A percentile compares a stretch with the other conserved stretches of the same genome.
These are phyloP conservation scores for Poeciliopsis occidentalis DNA, from an alignment of 2,113 vertebrate genomes.

Conservation along the genomic window DNA sequence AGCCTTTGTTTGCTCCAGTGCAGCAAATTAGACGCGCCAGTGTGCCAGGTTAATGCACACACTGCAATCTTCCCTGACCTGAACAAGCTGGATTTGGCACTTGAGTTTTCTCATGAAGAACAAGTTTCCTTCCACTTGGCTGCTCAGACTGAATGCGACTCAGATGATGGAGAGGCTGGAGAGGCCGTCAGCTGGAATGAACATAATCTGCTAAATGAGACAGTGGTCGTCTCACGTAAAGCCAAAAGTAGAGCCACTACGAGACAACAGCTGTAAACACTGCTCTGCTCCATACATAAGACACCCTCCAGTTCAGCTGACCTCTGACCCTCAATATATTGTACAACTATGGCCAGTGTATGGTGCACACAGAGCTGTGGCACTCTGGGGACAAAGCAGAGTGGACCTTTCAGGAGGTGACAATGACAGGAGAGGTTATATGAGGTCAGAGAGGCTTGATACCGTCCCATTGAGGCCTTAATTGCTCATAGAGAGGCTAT, in stretches of 20 bases:
- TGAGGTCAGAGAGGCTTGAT: slow-evolving; percentile 75
- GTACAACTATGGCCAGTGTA: slow-evolving; percentile 31
- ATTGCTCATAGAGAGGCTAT: slow-evolving; percentile 75
- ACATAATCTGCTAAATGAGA: slow-evolving; percentile 64
- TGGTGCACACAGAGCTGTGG: slow-evolving; percentile 37
- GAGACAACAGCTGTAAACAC: slow-evolving; percentile 53
- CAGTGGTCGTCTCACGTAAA: slow-evolving; percentile 43
- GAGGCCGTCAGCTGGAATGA: slow-evolving; percentile 57
- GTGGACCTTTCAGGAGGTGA: slow-evolving; percentile 68
- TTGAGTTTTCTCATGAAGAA: slow-evolving; percentile 65
- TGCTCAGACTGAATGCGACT: slow-evolving; percentile 50
- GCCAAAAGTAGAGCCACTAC: slow-evolving; percentile 10
- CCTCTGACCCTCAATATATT: slow-evolving; percentile 62
- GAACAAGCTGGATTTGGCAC: slow-evolving; percentile 56
- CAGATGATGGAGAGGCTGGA: slow-evolving; percentile 33
- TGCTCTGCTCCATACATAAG: slow-evolving; percentile 21
- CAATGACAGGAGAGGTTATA: slow-evolving; percentile 70
- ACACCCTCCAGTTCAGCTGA: slow-evolving; percentile 46
- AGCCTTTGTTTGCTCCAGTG: slow-evolving; percentile 72
- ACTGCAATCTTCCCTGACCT: slow-evolving; percentile 64
- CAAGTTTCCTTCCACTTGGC: slow-evolving; percentile 63
- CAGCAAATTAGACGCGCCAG: slow-evolving; percentile 73
- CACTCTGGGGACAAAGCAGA: slow-evolving; percentile 60
- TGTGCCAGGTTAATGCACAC: slow-evolving; percentile 67
- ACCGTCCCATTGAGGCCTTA: slow-evolving; percentile 70